Evolutionary conservation across 2,797 vertebrate genomes (phyloP).

Genomic region (Lates japonicus): DNA sequence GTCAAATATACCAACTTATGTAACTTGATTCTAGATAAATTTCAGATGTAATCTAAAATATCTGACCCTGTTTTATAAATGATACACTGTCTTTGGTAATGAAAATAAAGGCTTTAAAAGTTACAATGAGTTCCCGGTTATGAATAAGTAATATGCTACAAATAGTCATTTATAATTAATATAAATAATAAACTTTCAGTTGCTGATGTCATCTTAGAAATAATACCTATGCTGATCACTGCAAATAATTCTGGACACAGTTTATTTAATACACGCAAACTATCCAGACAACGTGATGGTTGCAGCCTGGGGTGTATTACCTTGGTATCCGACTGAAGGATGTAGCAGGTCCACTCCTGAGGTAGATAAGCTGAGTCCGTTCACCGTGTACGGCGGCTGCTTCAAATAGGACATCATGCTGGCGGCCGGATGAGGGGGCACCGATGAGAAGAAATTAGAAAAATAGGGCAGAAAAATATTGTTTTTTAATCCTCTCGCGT

Average conservation of each 20-base stretch:
- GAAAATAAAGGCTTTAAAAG: background rate
- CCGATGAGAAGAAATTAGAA: slow-evolving; percentile 57
- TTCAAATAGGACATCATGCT: slow-evolving; percentile 99
- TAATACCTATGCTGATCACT: background rate
- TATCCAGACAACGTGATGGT: background rate
- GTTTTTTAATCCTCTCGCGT: slow-evolving; percentile 49
- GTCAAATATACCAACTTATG: background rate
- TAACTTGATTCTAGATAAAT: no score
- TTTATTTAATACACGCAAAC: background rate
- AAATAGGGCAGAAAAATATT: slow-evolving; percentile 8
- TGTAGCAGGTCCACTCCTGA: slow-evolving; percentile 97
- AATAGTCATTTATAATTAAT: background rate
- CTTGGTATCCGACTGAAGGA: slow-evolving; percentile 95
- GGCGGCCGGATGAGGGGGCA: slow-evolving; percentile 79
- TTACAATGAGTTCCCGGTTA: background rate
- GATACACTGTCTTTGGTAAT: background rate
- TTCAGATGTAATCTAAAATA: background rate
- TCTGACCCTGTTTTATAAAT: background rate
- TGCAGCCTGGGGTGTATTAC: slow-evolving; percentile 71
- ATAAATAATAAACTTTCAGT: no score
- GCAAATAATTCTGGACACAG: background rate
- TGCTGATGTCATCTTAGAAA: background rate
- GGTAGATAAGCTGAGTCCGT: slow-evolving; percentile 95
- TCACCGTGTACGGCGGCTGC: slow-evolving; percentile 96
- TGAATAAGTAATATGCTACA: background rate